Evolutionary conservation across 2,797 vertebrate species (phyloP).

Genomic region (Anas acuta): DNA sequence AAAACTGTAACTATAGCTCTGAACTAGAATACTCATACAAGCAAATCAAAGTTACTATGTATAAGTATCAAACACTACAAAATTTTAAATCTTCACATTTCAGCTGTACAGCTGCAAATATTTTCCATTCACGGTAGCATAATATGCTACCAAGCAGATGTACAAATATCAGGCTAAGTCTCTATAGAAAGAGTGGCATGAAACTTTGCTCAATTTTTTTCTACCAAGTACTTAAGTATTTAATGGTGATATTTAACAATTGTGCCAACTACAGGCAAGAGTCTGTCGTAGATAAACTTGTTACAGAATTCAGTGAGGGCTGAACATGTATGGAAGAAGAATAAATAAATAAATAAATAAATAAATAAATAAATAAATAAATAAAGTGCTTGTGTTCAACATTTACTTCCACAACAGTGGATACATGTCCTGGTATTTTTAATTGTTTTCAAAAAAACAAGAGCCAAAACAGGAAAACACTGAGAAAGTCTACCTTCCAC

Average conservation of each 20-base stretch:
- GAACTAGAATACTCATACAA: background rate
- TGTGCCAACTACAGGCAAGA: background rate
- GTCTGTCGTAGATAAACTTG: background rate
- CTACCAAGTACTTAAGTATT: background rate
- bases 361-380: too few species aligned
- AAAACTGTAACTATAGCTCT: background rate
- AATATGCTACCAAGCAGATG: rapidly evolving
- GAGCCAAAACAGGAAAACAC: background rate
- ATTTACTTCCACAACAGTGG: background rate
- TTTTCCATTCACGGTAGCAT: background rate
- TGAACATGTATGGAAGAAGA: background rate
- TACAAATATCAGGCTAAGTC: background rate
- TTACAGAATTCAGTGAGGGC: background rate
- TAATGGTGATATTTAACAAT: background rate
- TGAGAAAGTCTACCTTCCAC: background rate
- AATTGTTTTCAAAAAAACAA: background rate
- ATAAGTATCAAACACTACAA: background rate
- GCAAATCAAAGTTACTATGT: background rate
- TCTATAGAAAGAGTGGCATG: background rate
- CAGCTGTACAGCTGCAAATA: background rate
- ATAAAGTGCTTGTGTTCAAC: background rate
- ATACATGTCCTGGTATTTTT: background rate
- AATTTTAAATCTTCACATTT: background rate
- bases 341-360: too few species aligned
- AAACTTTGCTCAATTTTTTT: background rate